phyloP scores from a whole-genome alignment of 2,888 invertebrate genomes.

The Lasioglossum villosulum region DNA sequence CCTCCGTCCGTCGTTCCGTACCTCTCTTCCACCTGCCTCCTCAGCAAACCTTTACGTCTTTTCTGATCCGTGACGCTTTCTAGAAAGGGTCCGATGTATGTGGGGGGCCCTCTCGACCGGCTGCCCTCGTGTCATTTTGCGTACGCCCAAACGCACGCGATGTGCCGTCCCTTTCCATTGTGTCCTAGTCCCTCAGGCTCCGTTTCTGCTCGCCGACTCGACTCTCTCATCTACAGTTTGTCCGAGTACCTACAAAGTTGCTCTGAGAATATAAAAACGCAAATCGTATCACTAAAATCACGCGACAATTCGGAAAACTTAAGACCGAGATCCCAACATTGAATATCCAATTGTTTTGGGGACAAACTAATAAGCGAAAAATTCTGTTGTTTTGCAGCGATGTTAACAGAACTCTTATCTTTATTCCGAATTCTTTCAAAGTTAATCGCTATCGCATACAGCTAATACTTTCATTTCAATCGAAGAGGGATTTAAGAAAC shows the following conservation, averaged over 20 bases:
- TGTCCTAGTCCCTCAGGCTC: slow-evolving; percentile 18
- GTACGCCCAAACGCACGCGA: slow-evolving; percentile 61
- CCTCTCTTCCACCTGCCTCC: slow-evolving; percentile 35
- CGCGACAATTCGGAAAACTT: background rate
- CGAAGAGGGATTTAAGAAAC: no score
- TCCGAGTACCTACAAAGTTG: background rate
- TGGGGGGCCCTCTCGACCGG: slow-evolving; percentile 62
- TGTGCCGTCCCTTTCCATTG: slow-evolving; percentile 31
- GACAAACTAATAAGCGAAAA: background rate
- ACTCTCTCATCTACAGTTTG: background rate
- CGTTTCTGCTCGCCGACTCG: slow-evolving; percentile 5
- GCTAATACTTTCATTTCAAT: background rate
- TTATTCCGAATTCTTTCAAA: background rate
- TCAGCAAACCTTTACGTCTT: slow-evolving; percentile 53
- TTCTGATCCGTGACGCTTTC: slow-evolving; percentile 65
- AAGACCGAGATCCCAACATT: background rate
- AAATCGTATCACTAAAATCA: background rate
- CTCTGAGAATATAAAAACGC: background rate
- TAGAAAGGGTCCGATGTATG: slow-evolving; percentile 52
- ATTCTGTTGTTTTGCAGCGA: background rate
- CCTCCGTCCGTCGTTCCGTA: slow-evolving; percentile 24
- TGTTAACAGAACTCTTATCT: background rate
- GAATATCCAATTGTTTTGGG: background rate
- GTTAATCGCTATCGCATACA: background rate
- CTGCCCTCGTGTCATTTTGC: slow-evolving; percentile 64